These are phyloP conservation scores for Pasiphila rectangulata DNA, from an alignment of 2,888 invertebrate species.

Conservation along the genomic window DNA sequence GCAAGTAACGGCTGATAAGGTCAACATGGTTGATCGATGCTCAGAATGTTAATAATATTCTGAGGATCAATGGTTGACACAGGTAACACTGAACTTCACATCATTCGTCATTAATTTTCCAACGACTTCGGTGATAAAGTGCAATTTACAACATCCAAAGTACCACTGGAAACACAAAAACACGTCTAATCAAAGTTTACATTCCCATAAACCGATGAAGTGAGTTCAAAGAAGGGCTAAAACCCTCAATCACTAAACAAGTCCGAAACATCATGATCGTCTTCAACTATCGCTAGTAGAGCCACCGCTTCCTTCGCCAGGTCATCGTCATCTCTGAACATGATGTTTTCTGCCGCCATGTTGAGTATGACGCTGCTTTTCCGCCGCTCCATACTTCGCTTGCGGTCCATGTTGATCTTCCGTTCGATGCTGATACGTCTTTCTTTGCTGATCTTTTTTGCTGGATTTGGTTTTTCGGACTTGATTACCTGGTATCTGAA, in stretches of 20 bases:
- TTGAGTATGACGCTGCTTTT: constrained; percentile 50
- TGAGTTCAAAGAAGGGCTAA: background rate
- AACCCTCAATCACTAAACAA: constrained; percentile 43
- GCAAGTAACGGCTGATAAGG: too few species aligned
- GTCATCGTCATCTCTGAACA: constrained; percentile 51
- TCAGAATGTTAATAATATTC: too few species aligned
- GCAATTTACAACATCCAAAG: too few species aligned
- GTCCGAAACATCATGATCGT: constrained; percentile 50
- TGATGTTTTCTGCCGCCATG: constrained; percentile 48
- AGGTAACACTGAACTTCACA: too few species aligned
- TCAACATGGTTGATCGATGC: too few species aligned
- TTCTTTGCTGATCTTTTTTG: constrained; percentile 36
- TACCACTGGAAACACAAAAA: background rate
- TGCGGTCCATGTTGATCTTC: constrained; percentile 35
- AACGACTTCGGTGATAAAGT: too few species aligned
- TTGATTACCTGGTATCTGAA: constrained; percentile 50
- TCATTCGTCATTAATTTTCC: too few species aligned
- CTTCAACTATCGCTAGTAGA: constrained; percentile 57
- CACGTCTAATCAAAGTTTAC: background rate
- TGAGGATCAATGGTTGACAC: too few species aligned
- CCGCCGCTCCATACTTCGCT: constrained; percentile 39
- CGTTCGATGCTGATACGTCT: constrained; percentile 34
- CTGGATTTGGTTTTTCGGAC: constrained; percentile 32
- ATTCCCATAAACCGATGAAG: background rate
- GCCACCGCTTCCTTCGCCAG: constrained; percentile 61